Evolutionary conservation across 2,113 vertebrate genomes (phyloP).

Genomic region (Prolemur simus): DNA sequence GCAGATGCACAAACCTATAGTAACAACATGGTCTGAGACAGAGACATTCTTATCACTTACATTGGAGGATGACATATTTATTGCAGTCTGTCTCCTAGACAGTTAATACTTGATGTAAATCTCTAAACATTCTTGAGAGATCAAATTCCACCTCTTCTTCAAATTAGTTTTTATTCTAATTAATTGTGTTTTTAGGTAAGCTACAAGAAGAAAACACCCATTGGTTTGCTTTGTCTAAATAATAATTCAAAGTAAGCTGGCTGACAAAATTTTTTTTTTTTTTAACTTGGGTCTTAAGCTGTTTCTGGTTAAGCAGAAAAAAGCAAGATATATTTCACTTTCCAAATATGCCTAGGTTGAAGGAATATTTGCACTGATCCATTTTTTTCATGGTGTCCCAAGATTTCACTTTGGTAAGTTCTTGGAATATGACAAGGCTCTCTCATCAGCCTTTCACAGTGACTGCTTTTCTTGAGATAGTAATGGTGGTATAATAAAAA

Average conservation of each 20-base stretch:
- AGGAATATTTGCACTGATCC: neutral
- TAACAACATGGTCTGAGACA: neutral
- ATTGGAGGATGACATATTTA: neutral
- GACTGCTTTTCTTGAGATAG: neutral
- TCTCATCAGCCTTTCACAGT: neutral
- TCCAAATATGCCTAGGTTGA: neutral
- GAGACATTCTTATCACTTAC: neutral
- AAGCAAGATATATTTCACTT: neutral
- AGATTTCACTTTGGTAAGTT: neutral
- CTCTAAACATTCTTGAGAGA: neutral
- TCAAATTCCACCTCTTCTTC: neutral
- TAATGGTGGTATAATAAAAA: neutral
- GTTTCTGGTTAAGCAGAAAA: neutral
- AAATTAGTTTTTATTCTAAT: neutral
- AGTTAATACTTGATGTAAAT: neutral
- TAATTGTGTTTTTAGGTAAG: conserved; percentile 15
- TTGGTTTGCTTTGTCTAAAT: conserved; percentile 2
- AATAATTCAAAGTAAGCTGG: conserved; percentile 7
- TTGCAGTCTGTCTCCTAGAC: neutral
- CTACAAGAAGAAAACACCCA: neutral
- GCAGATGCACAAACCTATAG: neutral
- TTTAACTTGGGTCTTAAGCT: neutral
- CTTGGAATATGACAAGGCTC: neutral
- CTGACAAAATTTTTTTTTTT: neutral
- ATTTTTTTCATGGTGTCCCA: neutral